These are phyloP conservation scores for Mycteria americana DNA, from an alignment of 2,797 vertebrate species.

Conservation along the genomic window DNA sequence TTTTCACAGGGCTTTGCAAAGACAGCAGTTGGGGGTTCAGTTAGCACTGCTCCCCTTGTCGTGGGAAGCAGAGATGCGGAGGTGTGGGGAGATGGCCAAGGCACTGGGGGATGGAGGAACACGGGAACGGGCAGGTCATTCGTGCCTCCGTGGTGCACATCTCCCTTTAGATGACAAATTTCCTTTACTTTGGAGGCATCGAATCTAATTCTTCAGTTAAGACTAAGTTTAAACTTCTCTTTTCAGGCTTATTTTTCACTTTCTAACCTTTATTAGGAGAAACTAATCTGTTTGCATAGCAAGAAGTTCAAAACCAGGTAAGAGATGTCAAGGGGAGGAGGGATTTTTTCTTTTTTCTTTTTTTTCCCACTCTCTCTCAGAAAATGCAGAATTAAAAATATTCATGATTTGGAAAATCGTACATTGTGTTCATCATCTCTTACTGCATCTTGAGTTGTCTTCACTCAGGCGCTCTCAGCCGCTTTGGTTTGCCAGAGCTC, in stretches of 20 bases:
- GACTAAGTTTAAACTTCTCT: background rate
- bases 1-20: background rate
- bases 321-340: background rate
- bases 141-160: background rate
- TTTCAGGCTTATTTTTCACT: background rate
- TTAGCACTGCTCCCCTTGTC: background rate
- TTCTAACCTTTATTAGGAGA: background rate
- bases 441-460: background rate
- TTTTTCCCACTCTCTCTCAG: background rate
- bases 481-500: background rate
- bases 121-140: background rate
- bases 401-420: background rate
- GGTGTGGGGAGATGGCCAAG: background rate
- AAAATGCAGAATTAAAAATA: background rate
- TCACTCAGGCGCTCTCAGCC: background rate
- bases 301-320: background rate
- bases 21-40: background rate
- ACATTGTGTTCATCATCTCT: background rate
- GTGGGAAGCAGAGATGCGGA: background rate
- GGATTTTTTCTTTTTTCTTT: background rate
- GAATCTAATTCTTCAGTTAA: background rate
- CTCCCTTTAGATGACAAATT: background rate
- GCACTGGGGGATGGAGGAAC: background rate
- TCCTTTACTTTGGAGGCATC: background rate
- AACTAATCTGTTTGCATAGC: conserved; percentile 16